Conservation (phyloP, 2,797 vertebrate species). For the Discoglossus pictus region DNA sequence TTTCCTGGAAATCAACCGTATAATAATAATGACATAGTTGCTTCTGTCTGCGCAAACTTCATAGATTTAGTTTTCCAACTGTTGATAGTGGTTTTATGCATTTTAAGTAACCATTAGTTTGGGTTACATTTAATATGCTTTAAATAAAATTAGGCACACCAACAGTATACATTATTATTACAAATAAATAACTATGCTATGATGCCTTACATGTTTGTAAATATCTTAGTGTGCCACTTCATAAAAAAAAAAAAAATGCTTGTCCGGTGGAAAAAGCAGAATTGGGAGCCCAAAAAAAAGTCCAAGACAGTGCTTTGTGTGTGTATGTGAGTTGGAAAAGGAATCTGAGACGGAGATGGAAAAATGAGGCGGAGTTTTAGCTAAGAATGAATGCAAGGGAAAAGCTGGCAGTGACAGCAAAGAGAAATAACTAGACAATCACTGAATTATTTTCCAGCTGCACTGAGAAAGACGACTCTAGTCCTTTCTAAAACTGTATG, state of each 20-base stretch:
- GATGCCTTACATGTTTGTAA: too few relatives aligned
- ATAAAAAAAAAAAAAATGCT: not conserved
- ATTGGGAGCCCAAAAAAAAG: constrained; percentile 64
- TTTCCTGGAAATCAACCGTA: constrained; percentile 9
- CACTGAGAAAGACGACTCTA: constrained; percentile 25
- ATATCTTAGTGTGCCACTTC: too few relatives aligned
- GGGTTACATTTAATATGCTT: too few relatives aligned
- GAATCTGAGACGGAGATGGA: not conserved
- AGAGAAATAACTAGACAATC: constrained; percentile 26
- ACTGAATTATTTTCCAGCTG: constrained; percentile 47
- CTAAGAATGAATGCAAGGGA: constrained; percentile 9
- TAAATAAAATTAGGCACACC: too few relatives aligned
- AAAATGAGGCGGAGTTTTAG: constrained; percentile 58
- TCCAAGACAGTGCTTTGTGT: too few relatives aligned
- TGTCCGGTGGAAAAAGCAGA: constrained; percentile 57
- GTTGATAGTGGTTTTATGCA: too few relatives aligned
- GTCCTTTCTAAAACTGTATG: constrained; percentile 51
- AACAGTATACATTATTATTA: too few relatives aligned
- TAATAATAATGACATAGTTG: not conserved
- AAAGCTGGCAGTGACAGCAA: constrained; percentile 45
- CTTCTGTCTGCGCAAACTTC: not conserved
- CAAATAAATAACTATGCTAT: too few relatives aligned
- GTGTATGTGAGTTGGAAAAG: not conserved
- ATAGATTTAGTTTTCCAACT: too few relatives aligned
- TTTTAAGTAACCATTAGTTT: too few relatives aligned